A percentile compares a stretch with the other conserved stretches of the same genome.
phyloP scores from a whole-genome alignment of 2,797 vertebrate species.

The Pagetopsis macropterus region DNA sequence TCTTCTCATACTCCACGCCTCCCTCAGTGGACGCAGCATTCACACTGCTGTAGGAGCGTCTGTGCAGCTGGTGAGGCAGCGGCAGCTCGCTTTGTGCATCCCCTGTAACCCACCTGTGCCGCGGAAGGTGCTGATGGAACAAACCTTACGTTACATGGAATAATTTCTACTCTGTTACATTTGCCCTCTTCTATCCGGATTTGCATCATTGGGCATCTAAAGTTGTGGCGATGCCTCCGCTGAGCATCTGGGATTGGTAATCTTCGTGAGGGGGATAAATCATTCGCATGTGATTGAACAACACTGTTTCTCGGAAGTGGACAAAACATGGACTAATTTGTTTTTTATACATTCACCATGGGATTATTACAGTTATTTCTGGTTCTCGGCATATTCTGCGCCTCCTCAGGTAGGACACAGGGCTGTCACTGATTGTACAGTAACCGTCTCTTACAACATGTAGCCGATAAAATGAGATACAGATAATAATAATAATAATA shows the following conservation, averaged over 20 bases:
- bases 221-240: slow-evolving; percentile 78
- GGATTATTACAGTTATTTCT: slow-evolving; percentile 83
- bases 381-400: slow-evolving; percentile 76
- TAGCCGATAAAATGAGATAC: slow-evolving; percentile 12
- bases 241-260: slow-evolving; percentile 75
- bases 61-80: slow-evolving; percentile 54
- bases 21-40: slow-evolving; percentile 37
- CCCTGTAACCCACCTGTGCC: slow-evolving; percentile 68
- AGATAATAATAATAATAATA: neutral
- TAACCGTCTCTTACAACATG: slow-evolving; percentile 28
- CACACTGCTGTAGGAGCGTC: slow-evolving; percentile 62
- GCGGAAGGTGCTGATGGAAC: slow-evolving; percentile 64
- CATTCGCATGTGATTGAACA: slow-evolving; percentile 69
- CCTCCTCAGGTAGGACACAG: slow-evolving; percentile 80
- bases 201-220: slow-evolving; percentile 65
- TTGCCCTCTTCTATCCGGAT: slow-evolving; percentile 32
- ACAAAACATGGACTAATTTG: slow-evolving; percentile 85
- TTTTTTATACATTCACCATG: slow-evolving; percentile 75
- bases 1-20: slow-evolving; percentile 17
- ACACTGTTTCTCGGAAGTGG: slow-evolving; percentile 71
- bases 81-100: slow-evolving; percentile 50
- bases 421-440: slow-evolving; percentile 38
- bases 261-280: slow-evolving; percentile 53
- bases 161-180: slow-evolving; percentile 46
- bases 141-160: slow-evolving; percentile 61